These are phyloP conservation scores for Puffinus mauretanicus DNA, from an alignment of 2,113 vertebrate species.

Conservation along the genomic window DNA sequence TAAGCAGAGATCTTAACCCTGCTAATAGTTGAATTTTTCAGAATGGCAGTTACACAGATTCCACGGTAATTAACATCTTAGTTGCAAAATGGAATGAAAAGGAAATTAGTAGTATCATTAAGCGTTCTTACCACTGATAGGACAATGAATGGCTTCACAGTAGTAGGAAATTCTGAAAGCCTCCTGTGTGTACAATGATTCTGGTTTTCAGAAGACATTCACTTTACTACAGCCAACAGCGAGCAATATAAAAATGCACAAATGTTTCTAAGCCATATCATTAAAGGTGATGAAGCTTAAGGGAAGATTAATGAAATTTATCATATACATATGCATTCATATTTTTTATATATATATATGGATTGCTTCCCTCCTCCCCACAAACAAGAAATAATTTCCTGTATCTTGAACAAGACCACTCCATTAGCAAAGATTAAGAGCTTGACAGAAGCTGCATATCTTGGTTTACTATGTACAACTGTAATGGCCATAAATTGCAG, in stretches of 20 bases:
- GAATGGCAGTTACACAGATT: background rate
- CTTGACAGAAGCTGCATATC: background rate
- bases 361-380: background rate
- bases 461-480: background rate
- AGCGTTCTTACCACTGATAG: background rate
- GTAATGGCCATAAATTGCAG: background rate
- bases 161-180: background rate
- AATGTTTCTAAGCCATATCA: background rate
- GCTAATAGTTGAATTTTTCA: background rate
- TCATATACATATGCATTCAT: background rate
- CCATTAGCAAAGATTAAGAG: background rate
- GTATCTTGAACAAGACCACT: background rate
- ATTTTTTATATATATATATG: background rate
- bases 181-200: background rate
- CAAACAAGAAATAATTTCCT: background rate
- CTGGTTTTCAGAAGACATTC: background rate
- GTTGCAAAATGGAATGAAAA: background rate
- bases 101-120: background rate
- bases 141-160: background rate
- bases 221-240: background rate
- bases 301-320: slow-evolving; percentile 9
- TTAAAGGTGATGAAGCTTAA: background rate
- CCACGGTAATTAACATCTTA: background rate
- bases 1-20: background rate
- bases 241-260: background rate